Conservation (phyloP, 1,140 invertebrate genomes). For the Capitella teleta region DNA sequence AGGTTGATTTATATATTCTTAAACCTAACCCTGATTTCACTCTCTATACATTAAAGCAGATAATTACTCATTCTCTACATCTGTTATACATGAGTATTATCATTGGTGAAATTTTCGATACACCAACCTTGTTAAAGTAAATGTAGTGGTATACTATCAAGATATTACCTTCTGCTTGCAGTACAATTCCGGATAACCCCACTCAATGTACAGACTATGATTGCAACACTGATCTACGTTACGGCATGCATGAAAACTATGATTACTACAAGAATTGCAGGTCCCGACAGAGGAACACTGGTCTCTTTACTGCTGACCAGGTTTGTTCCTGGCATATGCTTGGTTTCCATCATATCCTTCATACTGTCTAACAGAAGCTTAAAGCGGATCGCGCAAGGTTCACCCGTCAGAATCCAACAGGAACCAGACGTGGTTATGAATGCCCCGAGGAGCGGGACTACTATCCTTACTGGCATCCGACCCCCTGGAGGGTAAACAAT, state of each 20-base stretch:
- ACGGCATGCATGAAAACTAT: slow-evolving; percentile 33
- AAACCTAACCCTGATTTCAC: too few relatives aligned
- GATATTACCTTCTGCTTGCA: slow-evolving; percentile 20
- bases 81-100: too few relatives aligned
- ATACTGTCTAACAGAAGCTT: slow-evolving; percentile 16
- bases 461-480: slow-evolving; percentile 41
- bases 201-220: slow-evolving; percentile 23
- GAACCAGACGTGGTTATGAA: slow-evolving; percentile 36
- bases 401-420: slow-evolving; percentile 37
- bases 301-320: slow-evolving; percentile 33
- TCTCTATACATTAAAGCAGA: too few relatives aligned
- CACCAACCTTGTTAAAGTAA: not conserved
- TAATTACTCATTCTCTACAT: too few relatives aligned
- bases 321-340: slow-evolving; percentile 12
- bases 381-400: slow-evolving; percentile 21
- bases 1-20: too few relatives aligned
- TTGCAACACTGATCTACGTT: slow-evolving; percentile 26
- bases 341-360: not conserved
- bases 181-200: slow-evolving; percentile 25
- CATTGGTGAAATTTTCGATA: too few relatives aligned
- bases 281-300: slow-evolving; percentile 23
- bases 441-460: slow-evolving; percentile 42
- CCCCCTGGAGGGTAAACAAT: slow-evolving; percentile 30
- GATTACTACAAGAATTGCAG: slow-evolving; percentile 25
- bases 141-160: not conserved